These are phyloP conservation scores for Petromus typicus DNA, from an alignment of 2,113 vertebrate genomes.

Conservation along the genomic window DNA sequence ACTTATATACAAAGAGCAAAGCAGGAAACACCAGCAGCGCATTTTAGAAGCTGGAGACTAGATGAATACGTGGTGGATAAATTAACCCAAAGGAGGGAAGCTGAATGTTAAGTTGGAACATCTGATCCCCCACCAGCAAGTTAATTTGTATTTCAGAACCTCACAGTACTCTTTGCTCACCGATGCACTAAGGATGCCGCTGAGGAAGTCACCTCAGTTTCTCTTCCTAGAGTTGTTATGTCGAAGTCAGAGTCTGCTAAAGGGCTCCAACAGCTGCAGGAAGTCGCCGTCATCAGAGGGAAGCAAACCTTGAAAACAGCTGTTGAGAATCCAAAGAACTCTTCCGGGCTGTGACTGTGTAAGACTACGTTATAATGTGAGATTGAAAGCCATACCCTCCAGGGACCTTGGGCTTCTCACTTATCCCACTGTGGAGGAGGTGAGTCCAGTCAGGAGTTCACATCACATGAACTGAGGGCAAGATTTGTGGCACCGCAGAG, in stretches of 20 bases:
- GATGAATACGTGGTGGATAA: neutral
- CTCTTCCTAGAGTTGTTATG: neutral
- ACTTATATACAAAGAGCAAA: neutral
- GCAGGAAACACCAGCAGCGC: neutral
- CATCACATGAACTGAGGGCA: neutral
- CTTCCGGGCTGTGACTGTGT: neutral
- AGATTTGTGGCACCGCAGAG: neutral
- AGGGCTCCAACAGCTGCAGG: neutral
- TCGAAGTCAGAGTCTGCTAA: neutral
- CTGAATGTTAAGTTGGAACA: neutral
- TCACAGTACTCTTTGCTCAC: neutral
- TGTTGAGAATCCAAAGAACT: neutral
- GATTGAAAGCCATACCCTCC: neutral
- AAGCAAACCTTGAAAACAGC: neutral
- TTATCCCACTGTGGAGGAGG: neutral
- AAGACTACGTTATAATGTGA: neutral
- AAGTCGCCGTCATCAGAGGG: neutral
- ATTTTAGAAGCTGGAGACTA: neutral
- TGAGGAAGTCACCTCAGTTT: neutral
- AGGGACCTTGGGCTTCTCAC: neutral
- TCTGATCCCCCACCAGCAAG: neutral
- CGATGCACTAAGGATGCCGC: neutral
- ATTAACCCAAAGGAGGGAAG: neutral
- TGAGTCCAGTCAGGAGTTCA: neutral
- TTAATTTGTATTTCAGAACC: neutral